phyloP scores from a whole-genome alignment of 2,113 vertebrate genomes.

The Silurus asotus region DNA sequence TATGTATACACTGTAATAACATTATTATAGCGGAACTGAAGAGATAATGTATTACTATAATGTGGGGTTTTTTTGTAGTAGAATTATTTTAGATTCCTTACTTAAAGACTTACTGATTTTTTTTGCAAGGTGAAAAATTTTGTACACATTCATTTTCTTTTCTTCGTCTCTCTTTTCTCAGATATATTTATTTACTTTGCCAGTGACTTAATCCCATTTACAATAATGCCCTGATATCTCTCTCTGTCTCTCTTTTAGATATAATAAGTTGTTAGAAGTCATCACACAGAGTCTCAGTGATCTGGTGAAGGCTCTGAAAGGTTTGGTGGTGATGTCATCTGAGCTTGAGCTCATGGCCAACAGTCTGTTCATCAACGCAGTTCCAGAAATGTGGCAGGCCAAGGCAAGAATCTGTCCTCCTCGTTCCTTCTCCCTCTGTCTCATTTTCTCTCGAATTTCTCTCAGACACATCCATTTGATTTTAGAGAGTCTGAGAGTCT shows the following conservation, averaged over 20 bases:
- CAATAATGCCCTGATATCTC: neutral
- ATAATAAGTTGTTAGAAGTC: constrained; percentile 82
- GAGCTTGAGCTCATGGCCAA: constrained; percentile 85
- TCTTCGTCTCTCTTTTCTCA: neutral
- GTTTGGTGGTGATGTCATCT: constrained; percentile 89
- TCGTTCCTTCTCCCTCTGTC: neutral
- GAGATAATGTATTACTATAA: neutral
- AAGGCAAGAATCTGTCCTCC: constrained; percentile 70
- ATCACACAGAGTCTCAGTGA: constrained; percentile 79
- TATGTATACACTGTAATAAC: neutral
- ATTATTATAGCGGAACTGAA: neutral
- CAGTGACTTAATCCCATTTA: neutral
- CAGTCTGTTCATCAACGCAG: constrained; percentile 84
- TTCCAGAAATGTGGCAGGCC: constrained; percentile 84
- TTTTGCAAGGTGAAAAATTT: neutral
- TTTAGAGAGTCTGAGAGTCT: neutral
- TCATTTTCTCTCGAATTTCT: neutral
- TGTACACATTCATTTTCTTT: neutral
- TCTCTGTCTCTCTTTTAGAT: constrained; percentile 69
- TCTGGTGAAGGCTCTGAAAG: constrained; percentile 85
- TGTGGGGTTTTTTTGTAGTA: neutral
- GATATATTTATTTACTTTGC: neutral
- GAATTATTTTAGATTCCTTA: neutral
- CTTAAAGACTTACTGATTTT: neutral
- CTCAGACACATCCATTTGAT: neutral